A percentile compares a stretch with the other conserved stretches of the same genome.
These are phyloP conservation scores for Lepidocyrtinus sp. DNA, from an alignment of 2,888 invertebrate species.

Conservation along the genomic window DNA sequence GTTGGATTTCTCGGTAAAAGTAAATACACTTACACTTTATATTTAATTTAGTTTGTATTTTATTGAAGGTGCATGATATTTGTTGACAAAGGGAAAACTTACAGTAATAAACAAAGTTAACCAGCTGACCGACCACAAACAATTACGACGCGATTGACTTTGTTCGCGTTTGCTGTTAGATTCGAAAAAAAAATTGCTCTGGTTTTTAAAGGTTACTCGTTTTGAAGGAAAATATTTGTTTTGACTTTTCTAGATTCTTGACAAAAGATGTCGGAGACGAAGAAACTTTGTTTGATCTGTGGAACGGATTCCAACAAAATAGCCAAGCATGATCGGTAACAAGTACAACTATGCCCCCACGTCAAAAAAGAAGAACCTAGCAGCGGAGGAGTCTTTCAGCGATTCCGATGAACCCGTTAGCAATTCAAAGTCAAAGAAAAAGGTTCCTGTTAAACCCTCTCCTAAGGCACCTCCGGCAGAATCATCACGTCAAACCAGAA, in stretches of 20 bases:
- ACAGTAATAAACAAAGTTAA: too few species aligned
- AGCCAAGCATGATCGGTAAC: conserved; percentile 24
- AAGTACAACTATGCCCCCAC: conserved; percentile 38
- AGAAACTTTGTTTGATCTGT: conserved; percentile 47
- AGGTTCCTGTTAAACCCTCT: background rate
- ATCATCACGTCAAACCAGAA: conserved; percentile 36
- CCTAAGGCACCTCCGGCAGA: background rate
- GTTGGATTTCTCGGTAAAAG: too few species aligned
- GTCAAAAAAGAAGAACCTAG: conserved; percentile 3
- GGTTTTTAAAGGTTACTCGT: too few species aligned
- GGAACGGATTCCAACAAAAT: conserved; percentile 42
- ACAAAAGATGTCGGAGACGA: conserved; percentile 1
- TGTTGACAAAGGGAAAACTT: too few species aligned
- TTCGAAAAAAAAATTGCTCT: too few species aligned
- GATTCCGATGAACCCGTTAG: conserved; percentile 20
- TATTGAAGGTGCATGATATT: too few species aligned
- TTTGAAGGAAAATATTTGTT: too few species aligned
- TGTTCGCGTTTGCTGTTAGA: too few species aligned
- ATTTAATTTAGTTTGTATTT: too few species aligned
- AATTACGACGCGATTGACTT: too few species aligned
- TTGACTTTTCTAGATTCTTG: background rate
- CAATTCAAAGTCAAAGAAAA: conserved; percentile 25
- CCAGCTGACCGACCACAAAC: too few species aligned
- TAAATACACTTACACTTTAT: too few species aligned
- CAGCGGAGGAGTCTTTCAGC: conserved; percentile 15